phyloP scores from a whole-genome alignment of 2,113 vertebrate genomes.

The Charina bottae region DNA sequence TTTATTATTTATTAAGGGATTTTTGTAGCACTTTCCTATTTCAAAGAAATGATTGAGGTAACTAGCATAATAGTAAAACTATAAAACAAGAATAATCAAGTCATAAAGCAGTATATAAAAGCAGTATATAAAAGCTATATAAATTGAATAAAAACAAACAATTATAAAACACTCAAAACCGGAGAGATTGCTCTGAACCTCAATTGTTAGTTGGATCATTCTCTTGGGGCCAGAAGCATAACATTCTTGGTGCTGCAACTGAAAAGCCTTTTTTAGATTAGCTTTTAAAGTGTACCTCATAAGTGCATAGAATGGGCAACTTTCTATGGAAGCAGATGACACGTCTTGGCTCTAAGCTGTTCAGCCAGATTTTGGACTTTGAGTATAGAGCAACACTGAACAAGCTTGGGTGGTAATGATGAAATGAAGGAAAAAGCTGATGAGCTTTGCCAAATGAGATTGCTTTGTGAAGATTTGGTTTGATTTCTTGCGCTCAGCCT shows the following conservation, averaged over 20 bases:
- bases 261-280: not conserved
- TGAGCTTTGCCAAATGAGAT: no score
- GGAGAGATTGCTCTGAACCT: not conserved
- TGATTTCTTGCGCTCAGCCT: no score
- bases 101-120: not conserved
- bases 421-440: no score
- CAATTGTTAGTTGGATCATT: not conserved
- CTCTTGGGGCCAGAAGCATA: not conserved
- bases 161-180: not conserved
- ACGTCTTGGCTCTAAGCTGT: no score
- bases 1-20: not conserved
- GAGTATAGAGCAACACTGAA: no score
- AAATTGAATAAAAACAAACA: no score
- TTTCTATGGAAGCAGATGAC: no score
- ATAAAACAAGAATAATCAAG: not conserved
- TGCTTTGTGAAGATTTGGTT: no score
- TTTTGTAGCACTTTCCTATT: not conserved
- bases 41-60: not conserved
- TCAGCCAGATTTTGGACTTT: no score
- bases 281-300: no score
- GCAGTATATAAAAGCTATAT: not conserved
- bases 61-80: not conserved
- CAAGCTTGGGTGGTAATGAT: no score
- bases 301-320: no score
- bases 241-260: not conserved